Evolutionary conservation across 2,888 invertebrate species (phyloP), one percentile per base, ranked within the genome.

Genomic region (Oeneis ivallda): DNA sequence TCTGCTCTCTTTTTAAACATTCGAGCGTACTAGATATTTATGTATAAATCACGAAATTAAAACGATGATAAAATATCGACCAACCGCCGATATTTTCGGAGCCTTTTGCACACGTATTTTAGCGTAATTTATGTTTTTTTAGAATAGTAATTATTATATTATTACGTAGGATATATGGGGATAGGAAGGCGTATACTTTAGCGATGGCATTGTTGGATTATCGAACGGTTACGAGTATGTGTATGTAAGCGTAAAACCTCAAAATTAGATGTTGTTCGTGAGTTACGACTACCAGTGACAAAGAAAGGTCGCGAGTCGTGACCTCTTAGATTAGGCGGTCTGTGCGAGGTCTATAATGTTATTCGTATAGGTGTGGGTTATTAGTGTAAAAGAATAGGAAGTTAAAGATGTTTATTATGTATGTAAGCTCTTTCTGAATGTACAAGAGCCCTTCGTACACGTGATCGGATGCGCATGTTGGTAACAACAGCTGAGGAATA

Each of bases 341-440:
- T 84, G 82, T 73, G 78, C 78, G 83, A 81, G 84, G 79, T 82
- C 82, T 78, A 76, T 81, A 79, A 82, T 75, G 80, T 83, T 84
- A 84, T 83, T 81, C 83, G 79, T 85, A 81, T 90, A 87, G 88
- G 89, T 89, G 87, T 89, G 88, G 90, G 88, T 86, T 87, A 87
- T 87, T 86, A 87, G 88, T 88, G 85, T 54, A 82, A 86, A 87
- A 79, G 86, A 83, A 83, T 89, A 85, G 85, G 77, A 76, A 84
- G 80, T 70, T 85, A 85, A 84, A 83, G 75, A 83, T 83, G 85
- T 86, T 63, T 86, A 83, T 79, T 84, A 83, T 84, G 79, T 89
- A 83, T 84, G 78, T 89, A 87, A 86, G 85, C 84, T 83, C 82
- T 79, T 81, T 85, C 79, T 87, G 86, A 84, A 85, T 87, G 87